Base-by-base conservation (phyloP, 1,140 invertebrate genomes). In the Drosophila pallidifrons region DNA sequence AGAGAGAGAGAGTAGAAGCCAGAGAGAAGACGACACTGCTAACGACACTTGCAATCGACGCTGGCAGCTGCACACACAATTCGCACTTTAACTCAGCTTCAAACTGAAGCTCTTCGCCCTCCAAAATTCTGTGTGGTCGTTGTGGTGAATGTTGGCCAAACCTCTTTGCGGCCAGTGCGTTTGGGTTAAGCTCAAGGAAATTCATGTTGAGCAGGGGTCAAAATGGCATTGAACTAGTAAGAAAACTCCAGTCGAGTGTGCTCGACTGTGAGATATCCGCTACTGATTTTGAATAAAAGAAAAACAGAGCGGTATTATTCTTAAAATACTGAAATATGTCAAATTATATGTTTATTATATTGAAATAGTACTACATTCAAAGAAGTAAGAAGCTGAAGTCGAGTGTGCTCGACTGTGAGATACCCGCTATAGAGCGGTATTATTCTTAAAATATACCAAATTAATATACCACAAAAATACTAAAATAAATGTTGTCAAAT, bases 41-140 rank as follows among this genome's bases (percentile, higher is more conserved):
- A 51, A 54, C 28, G 65, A 66, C 61, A 65, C 72, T 57, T 71
- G 73, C 81, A 69, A 83, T 81, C 73, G 67, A 82, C 46, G 52
- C 64, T 43, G 41, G n/a, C 41, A 13, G 38, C 41, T 13, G n/a
- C 35, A 43, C 41, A 43, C 41, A 43, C 38, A 41, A 5, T 25
- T 32, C 10, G 46, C 73, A 45, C 68, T 73, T 58, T 25, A 73
- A 66, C 45, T 41, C 54, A 45, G 43, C 47, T 8, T 5, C 20
- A 41, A 8, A 20, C 32, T 59, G n/a, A 20, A 13, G 51, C n/a
- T 11, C 16, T 8, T n/a, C 38, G 52, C 5, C 6, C 32, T 35
- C 28, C 20, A 25, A 47, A 45, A 51, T 46, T 72, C 45, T 55
- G n/a, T 55, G 59, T 35, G 67, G 67, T 63, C 25, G 13, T 28